Base-by-base conservation (phyloP, 2,113 vertebrate species). In the Agelaius phoeniceus region DNA sequence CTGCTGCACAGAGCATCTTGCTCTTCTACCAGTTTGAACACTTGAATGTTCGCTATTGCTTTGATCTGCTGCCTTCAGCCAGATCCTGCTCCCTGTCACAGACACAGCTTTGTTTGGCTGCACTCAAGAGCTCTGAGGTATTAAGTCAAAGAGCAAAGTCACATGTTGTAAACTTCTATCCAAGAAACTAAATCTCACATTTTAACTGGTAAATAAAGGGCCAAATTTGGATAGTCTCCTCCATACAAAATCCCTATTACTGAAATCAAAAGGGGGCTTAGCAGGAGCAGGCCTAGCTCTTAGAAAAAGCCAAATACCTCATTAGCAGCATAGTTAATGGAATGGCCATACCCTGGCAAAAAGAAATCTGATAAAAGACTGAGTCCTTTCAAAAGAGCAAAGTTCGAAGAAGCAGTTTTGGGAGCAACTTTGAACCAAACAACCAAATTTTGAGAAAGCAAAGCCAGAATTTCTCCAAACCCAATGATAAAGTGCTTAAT, bases 261-360 rank as follows among this genome's bases (percentile, higher is more conserved):
- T 69, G 41, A 77, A 96, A 93, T 88, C 65, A 88, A 87, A 88
- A 93, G 28, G 27, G 23, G 48, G 52, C 67, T 96, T 85, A 63
- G 74, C 5, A 41, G 73, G 46, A 88, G 43, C 55, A 66, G 54
- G 63, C 37, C 43, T 86, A 43, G 55, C 46, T 77, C 75, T 63
- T 39, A 88, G 24, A 90, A 94, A 87, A 89, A 95, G 78, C 87
- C 62, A 90, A 96, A 93, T 63, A 80, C 43, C 71, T 95, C 72
- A 94, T 85, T 84, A 93, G 59, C 67, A 90, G 71, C 27, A 51
- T 17, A 71, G 22, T n/a, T 88, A 91, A 83, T 66, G 46, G 62
- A 88, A 69, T 31, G 19, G 55, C 57, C 23, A 16, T 48, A 63
- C 44, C 24, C 66, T 43, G 48, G 63, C 87, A 83, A 68, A 77